phyloP scores from a whole-genome alignment of 1,140 invertebrate genomes.

The Neotoxoptera formosana region DNA sequence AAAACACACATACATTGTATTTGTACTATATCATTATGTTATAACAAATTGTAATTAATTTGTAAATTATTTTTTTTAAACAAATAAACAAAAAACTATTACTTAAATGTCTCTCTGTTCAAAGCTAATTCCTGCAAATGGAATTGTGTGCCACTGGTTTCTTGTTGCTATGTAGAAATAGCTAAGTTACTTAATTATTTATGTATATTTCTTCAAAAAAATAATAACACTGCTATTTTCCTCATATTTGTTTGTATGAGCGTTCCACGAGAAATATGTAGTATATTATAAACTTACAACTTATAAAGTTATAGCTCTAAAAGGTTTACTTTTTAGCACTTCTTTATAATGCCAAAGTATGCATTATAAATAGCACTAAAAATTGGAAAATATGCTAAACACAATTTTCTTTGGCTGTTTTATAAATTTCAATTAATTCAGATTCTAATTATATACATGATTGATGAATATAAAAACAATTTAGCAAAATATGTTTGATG shows the following conservation, averaged over 20 bases:
- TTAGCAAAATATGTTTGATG: too few species aligned
- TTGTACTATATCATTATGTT: constrained; percentile 28
- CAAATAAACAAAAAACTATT: background rate
- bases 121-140: background rate
- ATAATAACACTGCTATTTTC: background rate
- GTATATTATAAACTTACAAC: too few species aligned
- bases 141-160: background rate
- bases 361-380: background rate
- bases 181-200: background rate
- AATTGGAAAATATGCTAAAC: too few species aligned
- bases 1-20: background rate
- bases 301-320: too few species aligned
- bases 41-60: constrained; percentile 30
- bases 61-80: constrained; percentile 44
- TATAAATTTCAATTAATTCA: too few species aligned
- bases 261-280: background rate
- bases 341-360: too few species aligned
- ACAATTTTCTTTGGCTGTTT: too few species aligned
- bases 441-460: too few species aligned
- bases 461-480: too few species aligned
- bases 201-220: background rate
- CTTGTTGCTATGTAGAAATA: background rate
- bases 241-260: too few species aligned
- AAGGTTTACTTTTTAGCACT: too few species aligned
- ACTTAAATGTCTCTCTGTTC: background rate